Evolutionary conservation across 2,797 vertebrate genomes (phyloP).

Genomic region (Phalanger gymnotis): DNA sequence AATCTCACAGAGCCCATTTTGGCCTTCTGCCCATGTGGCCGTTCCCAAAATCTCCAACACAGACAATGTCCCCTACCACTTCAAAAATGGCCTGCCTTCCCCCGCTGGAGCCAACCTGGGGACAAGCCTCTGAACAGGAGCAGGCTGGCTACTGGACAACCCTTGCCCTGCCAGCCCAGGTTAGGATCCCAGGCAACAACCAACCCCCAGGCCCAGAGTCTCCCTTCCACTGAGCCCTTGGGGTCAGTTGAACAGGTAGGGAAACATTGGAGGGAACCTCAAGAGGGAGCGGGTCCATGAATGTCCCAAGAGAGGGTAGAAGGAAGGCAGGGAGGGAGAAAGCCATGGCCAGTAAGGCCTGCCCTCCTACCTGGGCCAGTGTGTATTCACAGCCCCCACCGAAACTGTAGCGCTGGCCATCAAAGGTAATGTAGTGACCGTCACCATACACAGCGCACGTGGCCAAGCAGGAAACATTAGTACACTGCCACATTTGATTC

Average conservation of each 20-base stretch:
- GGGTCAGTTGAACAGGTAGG: neutral
- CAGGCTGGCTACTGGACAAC: neutral
- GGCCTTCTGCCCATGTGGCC: neutral
- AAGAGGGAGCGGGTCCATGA: neutral
- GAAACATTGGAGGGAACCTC: neutral
- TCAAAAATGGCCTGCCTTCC: neutral
- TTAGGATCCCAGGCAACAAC: neutral
- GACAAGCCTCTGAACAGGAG: neutral
- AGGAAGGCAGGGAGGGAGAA: neutral
- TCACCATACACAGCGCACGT: slow-evolving; percentile 94
- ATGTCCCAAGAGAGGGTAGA: neutral
- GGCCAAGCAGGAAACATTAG: slow-evolving; percentile 86
- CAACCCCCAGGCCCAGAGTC: neutral
- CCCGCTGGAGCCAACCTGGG: neutral
- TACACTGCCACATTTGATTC: slow-evolving; percentile 90
- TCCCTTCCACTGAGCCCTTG: neutral
- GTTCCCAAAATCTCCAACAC: neutral
- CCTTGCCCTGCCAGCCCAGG: neutral
- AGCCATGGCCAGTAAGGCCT: too few relatives aligned
- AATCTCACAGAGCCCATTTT: neutral
- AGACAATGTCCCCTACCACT: neutral
- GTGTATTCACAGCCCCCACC: slow-evolving; percentile 94
- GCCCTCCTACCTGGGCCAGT: slow-evolving; percentile 89
- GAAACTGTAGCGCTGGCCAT: slow-evolving; percentile 93
- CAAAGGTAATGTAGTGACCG: slow-evolving; percentile 94